Evolutionary conservation across 2,888 invertebrate genomes (phyloP).

Genomic region (Argynnis bischoffii): DNA sequence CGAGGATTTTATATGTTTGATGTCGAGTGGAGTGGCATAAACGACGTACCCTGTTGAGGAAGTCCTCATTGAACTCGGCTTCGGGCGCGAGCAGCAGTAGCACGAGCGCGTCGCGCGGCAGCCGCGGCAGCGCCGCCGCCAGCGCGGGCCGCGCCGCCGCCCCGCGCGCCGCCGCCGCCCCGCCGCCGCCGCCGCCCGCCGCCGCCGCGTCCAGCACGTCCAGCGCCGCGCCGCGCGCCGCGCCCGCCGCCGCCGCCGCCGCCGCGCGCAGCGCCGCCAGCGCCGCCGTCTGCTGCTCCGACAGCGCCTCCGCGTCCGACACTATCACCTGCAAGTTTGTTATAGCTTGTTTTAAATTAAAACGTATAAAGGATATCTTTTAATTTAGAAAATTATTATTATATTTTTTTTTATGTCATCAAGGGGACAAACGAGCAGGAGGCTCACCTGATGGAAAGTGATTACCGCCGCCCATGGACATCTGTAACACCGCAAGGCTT

Average conservation of each 20-base stretch:
- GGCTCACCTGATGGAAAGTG: no score
- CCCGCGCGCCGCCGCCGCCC: conserved; percentile 82
- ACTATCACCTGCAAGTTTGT: conserved; percentile 32
- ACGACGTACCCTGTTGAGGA: conserved; percentile 90
- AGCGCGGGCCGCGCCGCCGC: conserved; percentile 85
- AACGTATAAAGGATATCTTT: no score
- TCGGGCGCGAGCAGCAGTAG: conserved; percentile 86
- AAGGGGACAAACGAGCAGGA: no score
- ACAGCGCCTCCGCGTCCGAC: conserved; percentile 27
- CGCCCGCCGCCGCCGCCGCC: conserved; percentile 35
- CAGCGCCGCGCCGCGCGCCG: conserved; percentile 40
- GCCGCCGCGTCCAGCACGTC: conserved; percentile 32
- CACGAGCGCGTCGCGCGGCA: conserved; percentile 88
- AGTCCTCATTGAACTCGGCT: conserved; percentile 88
- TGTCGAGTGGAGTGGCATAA: no score
- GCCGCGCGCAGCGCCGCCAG: conserved; percentile 38
- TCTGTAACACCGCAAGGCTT: no score
- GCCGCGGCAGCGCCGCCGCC: conserved; percentile 86
- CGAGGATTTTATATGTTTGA: no score
- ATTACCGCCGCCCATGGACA: no score
- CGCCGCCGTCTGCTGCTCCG: conserved; percentile 28
- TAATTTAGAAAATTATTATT: no score
- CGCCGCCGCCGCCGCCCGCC: conserved; percentile 18
- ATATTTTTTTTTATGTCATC: no score
- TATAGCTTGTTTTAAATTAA: no score